These are phyloP conservation scores for Campoplex capitator DNA, from an alignment of 2,888 invertebrate genomes.

Conservation along the genomic window DNA sequence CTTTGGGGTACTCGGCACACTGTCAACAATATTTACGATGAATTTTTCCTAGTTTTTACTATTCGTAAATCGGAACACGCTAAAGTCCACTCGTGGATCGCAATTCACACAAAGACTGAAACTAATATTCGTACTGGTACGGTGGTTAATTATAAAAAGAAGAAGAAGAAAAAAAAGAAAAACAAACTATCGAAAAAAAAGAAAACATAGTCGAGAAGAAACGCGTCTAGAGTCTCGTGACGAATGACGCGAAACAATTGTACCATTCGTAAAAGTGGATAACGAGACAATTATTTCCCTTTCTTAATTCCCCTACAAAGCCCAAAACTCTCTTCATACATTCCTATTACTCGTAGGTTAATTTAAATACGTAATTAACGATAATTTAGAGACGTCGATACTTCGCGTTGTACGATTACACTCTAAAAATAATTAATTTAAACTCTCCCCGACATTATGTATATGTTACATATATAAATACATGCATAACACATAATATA, in stretches of 20 bases:
- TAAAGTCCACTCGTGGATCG: slow-evolving; percentile 72
- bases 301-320: slow-evolving; percentile 6
- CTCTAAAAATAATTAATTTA: slow-evolving; percentile 38
- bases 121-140: slow-evolving; percentile 74
- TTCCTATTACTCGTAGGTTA: slow-evolving; percentile 77
- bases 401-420: slow-evolving; percentile 38
- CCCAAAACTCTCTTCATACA: slow-evolving; percentile 72
- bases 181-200: slow-evolving; percentile 33
- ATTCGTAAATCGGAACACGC: slow-evolving; percentile 7
- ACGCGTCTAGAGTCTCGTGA: slow-evolving; percentile 37
- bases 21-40: slow-evolving; percentile 4
- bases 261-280: slow-evolving; percentile 37
- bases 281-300: slow-evolving; percentile 41
- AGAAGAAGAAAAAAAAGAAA: slow-evolving; percentile 17
- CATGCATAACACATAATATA: slow-evolving; percentile 17
- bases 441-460: slow-evolving; percentile 32
- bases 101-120: slow-evolving; percentile 82
- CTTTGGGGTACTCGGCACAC: neutral
- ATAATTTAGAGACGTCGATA: slow-evolving; percentile 63
- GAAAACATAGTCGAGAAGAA: slow-evolving; percentile 50
- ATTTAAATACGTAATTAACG: slow-evolving; percentile 74
- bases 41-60: slow-evolving; percentile 7
- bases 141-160: slow-evolving; percentile 24
- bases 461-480: slow-evolving; percentile 32
- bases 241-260: slow-evolving; percentile 31